Evolutionary conservation across 2,113 vertebrate genomes (phyloP), one percentile per base, ranked within the genome.

Genomic region (Passer domesticus): DNA sequence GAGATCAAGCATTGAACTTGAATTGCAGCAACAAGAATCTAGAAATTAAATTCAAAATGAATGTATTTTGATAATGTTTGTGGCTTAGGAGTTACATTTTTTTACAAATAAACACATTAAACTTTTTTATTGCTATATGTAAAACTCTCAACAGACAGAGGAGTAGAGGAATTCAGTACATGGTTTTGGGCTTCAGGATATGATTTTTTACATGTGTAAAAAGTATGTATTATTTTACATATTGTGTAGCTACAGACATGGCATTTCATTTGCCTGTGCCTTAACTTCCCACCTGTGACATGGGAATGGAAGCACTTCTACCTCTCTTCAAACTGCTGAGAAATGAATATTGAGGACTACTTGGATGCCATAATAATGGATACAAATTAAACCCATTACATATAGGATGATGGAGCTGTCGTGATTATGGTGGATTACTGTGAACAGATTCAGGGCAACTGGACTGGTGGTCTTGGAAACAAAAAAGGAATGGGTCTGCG

Each of bases 401-500:
- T 12, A 18, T 4, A 59, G 28, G 19, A 15, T 15, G 12, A 52
- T 10, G 7, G 15, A 55, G 20, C 4, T 44, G 7, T 41, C 20
- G n/a, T 1, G 11, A 41, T 21, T 53, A 24, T 7, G 46, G 43
- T 22, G 28, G 46, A 46, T 31, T 27, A 11, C 7, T 20, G 41
- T 4, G 19, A 58, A 23, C 11, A 37, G 46, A 9, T 23, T 22
- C 30, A 6, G 43, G 1, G 17, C 1, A 23, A 43, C 3, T 3
- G 15, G 6, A 25, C 11, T 11, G 17, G 12, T 9, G 14, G 3
- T 6, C 39, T 41, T 68, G 5, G 30, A 8, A 11, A 27, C 31
- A 35, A 50, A n/a, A 18, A 44, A 27, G 2, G 0, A 4, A 14
- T 6, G 5, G 19, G 15, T 22, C 11, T 11, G 43, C 6, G 1